These are phyloP conservation scores for Psilopsiagon aurifrons DNA, from an alignment of 2,113 vertebrate species.

Conservation along the genomic window DNA sequence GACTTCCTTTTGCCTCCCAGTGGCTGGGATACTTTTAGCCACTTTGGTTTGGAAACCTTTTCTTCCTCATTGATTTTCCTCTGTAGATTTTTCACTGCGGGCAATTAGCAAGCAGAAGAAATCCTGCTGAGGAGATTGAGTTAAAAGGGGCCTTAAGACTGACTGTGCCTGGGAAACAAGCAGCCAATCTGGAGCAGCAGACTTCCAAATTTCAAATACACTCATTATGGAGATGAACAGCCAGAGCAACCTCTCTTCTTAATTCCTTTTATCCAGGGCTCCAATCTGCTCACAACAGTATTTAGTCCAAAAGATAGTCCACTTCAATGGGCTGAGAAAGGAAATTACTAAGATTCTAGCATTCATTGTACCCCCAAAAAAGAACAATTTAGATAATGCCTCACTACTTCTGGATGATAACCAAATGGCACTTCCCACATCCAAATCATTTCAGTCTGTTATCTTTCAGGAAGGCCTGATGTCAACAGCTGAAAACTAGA, in stretches of 20 bases:
- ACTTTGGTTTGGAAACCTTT: conserved; percentile 5
- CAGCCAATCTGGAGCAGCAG: conserved; percentile 35
- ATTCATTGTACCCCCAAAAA: neutral
- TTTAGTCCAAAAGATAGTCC: conserved; percentile 42
- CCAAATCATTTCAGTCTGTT: conserved; percentile 3
- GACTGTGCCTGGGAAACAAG: conserved; percentile 8
- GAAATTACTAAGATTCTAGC: conserved; percentile 18
- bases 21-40: neutral
- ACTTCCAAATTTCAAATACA: conserved; percentile 22
- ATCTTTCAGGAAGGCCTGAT: neutral
- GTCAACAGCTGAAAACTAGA: neutral
- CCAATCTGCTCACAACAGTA: conserved; percentile 30
- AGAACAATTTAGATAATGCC: conserved; percentile 38
- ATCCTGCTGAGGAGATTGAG: conserved; percentile 54
- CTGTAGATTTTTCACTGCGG: conserved; percentile 28
- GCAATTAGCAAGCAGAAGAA: conserved; percentile 47
- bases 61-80: conserved; percentile 39
- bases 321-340: conserved; percentile 5
- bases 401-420: neutral
- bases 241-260: conserved; percentile 10
- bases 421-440: conserved; percentile 22
- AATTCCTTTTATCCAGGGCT: conserved; percentile 38
- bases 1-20: neutral
- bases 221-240: conserved; percentile 39
- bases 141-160: conserved; percentile 49